These are phyloP conservation scores for Drosophila mojavensis DNA, from an alignment of 1,140 invertebrate genomes.

Conservation along the genomic window DNA sequence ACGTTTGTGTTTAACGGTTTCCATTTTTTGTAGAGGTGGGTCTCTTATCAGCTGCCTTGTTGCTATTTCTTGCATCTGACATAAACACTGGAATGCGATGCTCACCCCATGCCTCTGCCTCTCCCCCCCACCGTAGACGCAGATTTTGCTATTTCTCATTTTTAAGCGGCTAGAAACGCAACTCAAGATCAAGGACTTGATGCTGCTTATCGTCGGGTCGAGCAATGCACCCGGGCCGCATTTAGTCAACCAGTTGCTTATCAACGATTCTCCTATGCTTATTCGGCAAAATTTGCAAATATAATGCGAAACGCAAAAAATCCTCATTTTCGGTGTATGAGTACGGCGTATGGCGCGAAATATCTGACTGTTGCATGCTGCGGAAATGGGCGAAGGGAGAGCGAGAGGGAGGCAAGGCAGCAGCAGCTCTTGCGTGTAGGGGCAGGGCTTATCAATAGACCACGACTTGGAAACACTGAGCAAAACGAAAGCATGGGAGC, in stretches of 20 bases:
- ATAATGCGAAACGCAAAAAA: constrained; percentile 1
- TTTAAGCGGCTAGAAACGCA: constrained; percentile 65
- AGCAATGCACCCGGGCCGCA: constrained; percentile 75
- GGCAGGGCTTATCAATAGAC: not conserved
- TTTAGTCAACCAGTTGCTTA: constrained; percentile 80
- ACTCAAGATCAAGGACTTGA: constrained; percentile 76
- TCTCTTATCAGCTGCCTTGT: constrained; percentile 52
- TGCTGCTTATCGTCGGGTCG: constrained; percentile 64
- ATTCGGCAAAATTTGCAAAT: constrained; percentile 24
- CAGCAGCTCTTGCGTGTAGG: not conserved
- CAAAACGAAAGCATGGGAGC: not conserved
- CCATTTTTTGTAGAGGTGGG: constrained; percentile 20
- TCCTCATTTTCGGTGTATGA: constrained; percentile 55
- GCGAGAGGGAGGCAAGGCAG: not conserved
- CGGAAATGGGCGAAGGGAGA: constrained; percentile 9
- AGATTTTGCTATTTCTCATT: constrained; percentile 5
- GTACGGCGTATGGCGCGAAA: constrained; percentile 17
- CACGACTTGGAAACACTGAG: constrained; percentile 24
- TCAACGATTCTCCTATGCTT: constrained; percentile 34
- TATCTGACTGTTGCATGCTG: constrained; percentile 4
- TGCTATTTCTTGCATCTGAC: constrained; percentile 50
- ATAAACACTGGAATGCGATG: constrained; percentile 14
- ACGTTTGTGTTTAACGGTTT: constrained; percentile 27
- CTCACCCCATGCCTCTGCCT: not conserved
- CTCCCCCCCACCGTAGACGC: not conserved